Base-by-base conservation (phyloP, 1,140 invertebrate species). In the Melitaea cinxia region DNA sequence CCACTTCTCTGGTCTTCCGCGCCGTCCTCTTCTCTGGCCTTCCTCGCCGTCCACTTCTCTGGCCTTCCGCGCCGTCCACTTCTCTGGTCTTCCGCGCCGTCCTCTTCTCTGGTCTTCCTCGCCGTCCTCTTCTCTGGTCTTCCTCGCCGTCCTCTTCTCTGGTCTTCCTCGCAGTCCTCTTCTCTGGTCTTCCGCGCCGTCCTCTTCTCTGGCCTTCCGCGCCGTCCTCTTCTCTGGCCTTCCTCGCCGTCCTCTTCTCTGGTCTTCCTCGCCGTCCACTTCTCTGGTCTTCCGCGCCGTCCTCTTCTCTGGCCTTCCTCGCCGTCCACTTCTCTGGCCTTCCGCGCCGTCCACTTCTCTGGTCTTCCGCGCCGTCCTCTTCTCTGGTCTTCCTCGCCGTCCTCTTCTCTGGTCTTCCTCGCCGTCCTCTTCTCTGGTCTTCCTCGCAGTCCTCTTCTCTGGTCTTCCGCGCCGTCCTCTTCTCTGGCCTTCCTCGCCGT, bases 331-430 rank as follows among this genome's bases (percentile, higher is more conserved):
- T 55, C 33, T 47, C 26, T 58, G 14, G 67, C 24, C 30, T 1
- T 61, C 37, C 68, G 64, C 49, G 9, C 23, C 28, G 0, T 39
- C 19, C 10, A 2, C 50, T 54, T 60, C 42, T 53, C 4, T 68
- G 49, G 33, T 42, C 45, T 0, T n/a, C 28, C 37, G 50, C 24
- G 15, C 24, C 24, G 24, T 4, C 24, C 6, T 26, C 24, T 4
- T 26, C 24, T 26, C 6, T 6, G 24, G 2, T 6, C 24, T 26
- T 6, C 24, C 2, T 26, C 24, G 45, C 60, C 55, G 66, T 62
- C 61, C 5, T 59, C 50, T 55, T 53, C 49, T 60, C 67, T 64
- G 2, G 26, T 61, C 59, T 67, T 65, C 52, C 24, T 57, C 24
- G 2, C 6, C 24, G 26, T 61, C 59, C 65, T 65, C 52, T 24